phyloP scores from a whole-genome alignment of 2,888 invertebrate genomes.

The Nematopogon swammerdamellus region DNA sequence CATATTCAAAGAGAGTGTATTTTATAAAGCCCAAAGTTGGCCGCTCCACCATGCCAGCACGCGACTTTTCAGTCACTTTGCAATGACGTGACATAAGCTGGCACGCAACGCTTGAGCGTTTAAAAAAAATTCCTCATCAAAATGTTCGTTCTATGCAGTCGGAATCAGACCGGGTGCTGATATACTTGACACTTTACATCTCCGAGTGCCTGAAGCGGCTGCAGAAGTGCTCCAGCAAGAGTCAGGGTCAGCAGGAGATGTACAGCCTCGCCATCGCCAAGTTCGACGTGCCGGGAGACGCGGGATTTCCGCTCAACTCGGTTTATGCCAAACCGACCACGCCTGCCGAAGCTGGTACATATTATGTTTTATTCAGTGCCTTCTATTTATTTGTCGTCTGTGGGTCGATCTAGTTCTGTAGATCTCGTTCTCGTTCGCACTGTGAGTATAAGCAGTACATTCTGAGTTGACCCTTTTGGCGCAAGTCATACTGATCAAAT shows the following conservation, averaged over 20 bases:
- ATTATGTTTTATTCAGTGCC: not conserved
- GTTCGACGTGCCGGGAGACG: conserved; percentile 95
- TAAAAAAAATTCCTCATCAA: too few relatives aligned
- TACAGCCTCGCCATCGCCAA: conserved; percentile 91
- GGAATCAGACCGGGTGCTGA: conserved; percentile 93
- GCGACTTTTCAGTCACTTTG: too few relatives aligned
- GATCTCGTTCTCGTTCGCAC: too few relatives aligned
- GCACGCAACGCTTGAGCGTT: too few relatives aligned
- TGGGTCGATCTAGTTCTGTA: too few relatives aligned
- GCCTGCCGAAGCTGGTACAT: conserved; percentile 74
- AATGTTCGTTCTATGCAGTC: conserved; percentile 70
- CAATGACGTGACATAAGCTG: too few relatives aligned
- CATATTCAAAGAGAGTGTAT: too few relatives aligned
- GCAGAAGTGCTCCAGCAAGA: conserved; percentile 86
- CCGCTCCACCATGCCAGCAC: too few relatives aligned
- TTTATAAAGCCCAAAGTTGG: too few relatives aligned
- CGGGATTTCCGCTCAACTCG: conserved; percentile 91
- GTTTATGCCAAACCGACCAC: conserved; percentile 87
- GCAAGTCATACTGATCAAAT: too few relatives aligned
- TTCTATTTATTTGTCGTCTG: not conserved
- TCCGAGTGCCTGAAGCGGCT: conserved; percentile 96
- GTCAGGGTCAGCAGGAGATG: conserved; percentile 93
- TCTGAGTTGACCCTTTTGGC: not conserved
- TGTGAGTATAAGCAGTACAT: too few relatives aligned
- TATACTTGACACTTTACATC: conserved; percentile 95